Conservation (phyloP, 1,140 invertebrate species). For the Chrysomallon squamiferum region DNA sequence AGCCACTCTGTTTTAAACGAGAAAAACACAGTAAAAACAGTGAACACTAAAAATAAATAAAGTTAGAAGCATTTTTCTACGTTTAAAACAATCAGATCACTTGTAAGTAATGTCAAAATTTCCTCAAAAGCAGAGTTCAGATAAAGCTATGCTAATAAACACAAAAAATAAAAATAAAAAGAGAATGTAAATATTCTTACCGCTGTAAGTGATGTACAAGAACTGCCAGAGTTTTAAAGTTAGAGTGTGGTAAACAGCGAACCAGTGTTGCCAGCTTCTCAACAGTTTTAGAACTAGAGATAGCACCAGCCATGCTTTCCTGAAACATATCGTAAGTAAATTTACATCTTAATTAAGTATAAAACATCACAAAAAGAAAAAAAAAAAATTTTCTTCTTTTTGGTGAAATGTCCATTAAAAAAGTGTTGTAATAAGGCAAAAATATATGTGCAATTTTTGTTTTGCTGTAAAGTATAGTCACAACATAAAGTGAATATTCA, state of each 20-base stretch:
- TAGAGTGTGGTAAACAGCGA: conserved; percentile 64
- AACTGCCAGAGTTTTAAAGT: conserved; percentile 64
- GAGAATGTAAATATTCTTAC: conserved; percentile 41
- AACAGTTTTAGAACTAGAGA: conserved; percentile 32
- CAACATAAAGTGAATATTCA: too few relatives aligned
- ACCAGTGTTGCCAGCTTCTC: conserved; percentile 62
- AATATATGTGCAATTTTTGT: too few relatives aligned
- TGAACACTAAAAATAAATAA: too few relatives aligned
- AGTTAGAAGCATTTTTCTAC: neutral
- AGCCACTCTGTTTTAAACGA: conserved; percentile 49
- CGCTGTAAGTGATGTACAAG: conserved; percentile 68
- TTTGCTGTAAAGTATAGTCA: too few relatives aligned
- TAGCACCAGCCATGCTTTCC: conserved; percentile 42
- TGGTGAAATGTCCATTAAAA: neutral
- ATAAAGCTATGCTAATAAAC: too few relatives aligned
- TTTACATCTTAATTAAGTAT: neutral
- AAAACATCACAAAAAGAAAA: neutral
- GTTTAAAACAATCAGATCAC: neutral
- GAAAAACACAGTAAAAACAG: neutral
- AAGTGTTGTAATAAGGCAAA: neutral
- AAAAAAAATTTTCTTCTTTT: neutral
- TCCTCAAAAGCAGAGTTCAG: too few relatives aligned
- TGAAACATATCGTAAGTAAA: conserved; percentile 15
- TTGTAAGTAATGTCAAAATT: too few relatives aligned
- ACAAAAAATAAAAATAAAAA: too few relatives aligned